Conservation (phyloP, 2,888 invertebrate species). For the Bembecia ichneumoniformis region DNA sequence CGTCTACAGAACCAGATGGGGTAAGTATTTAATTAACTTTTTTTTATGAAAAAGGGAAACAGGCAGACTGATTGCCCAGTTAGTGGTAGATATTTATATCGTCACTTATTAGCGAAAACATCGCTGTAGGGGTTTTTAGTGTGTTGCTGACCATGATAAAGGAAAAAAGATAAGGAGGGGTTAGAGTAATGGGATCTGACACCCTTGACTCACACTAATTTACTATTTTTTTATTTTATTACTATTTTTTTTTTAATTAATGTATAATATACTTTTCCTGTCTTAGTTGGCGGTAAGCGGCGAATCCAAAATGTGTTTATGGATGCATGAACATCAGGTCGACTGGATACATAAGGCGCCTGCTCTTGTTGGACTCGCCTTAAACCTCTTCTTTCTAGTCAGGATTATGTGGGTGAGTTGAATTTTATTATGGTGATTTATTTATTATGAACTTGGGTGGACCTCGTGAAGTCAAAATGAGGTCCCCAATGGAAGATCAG, state of each 20-base stretch:
- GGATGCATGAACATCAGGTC: constrained; percentile 84
- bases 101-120: neutral
- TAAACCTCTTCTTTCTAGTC: constrained; percentile 86
- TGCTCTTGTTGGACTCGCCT: constrained; percentile 83
- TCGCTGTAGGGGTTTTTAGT: neutral
- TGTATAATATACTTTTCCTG: neutral
- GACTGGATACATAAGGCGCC: constrained; percentile 93
- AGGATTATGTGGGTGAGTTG: constrained; percentile 91
- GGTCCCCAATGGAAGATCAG: too few relatives aligned
- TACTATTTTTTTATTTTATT: too few relatives aligned
- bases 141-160: too few relatives aligned
- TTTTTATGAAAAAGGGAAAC: too few relatives aligned
- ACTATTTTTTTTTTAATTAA: too few relatives aligned
- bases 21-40: constrained; percentile 23
- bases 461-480: too few relatives aligned
- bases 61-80: too few relatives aligned
- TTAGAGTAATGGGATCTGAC: too few relatives aligned
- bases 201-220: too few relatives aligned
- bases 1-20: constrained; percentile 48
- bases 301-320: constrained; percentile 77
- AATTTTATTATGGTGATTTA: constrained; percentile 16
- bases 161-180: too few relatives aligned
- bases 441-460: too few relatives aligned
- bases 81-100: neutral
- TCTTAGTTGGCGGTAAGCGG: constrained; percentile 39